These are phyloP conservation scores for Myotis vivesi DNA, from an alignment of 2,797 vertebrate species.

Conservation along the genomic window DNA sequence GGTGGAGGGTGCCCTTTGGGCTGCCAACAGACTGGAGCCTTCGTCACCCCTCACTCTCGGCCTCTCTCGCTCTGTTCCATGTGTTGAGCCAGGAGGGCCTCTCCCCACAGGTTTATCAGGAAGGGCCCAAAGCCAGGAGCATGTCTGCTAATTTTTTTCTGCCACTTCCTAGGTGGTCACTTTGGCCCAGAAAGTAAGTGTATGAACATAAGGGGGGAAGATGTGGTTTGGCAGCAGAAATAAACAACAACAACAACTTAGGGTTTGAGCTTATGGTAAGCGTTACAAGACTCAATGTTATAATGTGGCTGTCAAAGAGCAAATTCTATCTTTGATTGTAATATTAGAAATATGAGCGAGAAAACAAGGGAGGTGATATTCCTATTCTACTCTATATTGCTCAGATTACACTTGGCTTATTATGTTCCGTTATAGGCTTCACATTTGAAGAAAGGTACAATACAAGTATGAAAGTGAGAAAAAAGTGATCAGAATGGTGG, in stretches of 20 bases:
- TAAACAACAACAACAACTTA: background rate
- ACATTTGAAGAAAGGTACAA: background rate
- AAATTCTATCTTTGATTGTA: background rate
- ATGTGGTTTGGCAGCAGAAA: background rate
- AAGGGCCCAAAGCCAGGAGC: background rate
- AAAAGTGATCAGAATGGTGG: background rate
- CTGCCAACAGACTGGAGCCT: background rate
- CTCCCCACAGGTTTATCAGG: background rate
- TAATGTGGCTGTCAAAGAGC: background rate
- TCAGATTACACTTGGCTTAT: background rate
- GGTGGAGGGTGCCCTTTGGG: background rate
- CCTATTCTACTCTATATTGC: background rate
- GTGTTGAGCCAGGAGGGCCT: background rate
- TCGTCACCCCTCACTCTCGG: background rate
- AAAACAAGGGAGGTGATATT: background rate
- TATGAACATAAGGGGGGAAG: background rate
- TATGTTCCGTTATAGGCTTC: background rate
- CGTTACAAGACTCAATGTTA: background rate
- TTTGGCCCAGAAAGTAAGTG: background rate
- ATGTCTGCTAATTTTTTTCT: background rate
- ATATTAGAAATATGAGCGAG: background rate
- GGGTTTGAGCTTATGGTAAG: background rate
- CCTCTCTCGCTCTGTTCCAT: background rate
- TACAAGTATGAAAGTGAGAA: background rate
- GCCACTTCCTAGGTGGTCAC: background rate